Evolutionary conservation across 2,797 vertebrate species (phyloP).

Genomic region (Xerus rutilus): DNA sequence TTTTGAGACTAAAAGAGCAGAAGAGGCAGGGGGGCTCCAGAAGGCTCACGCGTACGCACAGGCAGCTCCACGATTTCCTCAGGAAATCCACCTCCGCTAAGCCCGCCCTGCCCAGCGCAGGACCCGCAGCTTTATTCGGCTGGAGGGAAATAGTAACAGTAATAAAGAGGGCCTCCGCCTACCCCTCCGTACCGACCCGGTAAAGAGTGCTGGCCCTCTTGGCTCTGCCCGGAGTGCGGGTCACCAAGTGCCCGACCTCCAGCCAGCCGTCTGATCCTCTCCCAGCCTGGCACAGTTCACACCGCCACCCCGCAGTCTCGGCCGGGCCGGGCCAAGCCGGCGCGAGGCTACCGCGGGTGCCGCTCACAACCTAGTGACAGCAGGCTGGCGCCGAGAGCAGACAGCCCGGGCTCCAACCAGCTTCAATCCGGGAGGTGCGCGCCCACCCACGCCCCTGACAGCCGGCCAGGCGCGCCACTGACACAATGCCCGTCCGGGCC

Average conservation of each 20-base stretch:
- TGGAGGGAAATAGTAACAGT: not conserved
- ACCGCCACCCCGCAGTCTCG: not conserved
- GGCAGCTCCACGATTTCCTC: slow-evolving; percentile 6
- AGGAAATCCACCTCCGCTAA: slow-evolving; percentile 65
- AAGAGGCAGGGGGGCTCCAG: not conserved
- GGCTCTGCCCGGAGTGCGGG: not conserved
- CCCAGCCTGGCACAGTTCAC: not conserved
- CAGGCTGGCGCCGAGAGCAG: not conserved
- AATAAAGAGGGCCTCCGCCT: not conserved
- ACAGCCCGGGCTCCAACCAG: not conserved
- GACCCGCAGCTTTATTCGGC: not conserved
- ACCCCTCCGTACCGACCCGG: not conserved
- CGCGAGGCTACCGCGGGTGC: not conserved
- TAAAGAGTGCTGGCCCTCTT: not conserved
- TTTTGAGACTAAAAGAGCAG: slow-evolving; percentile 46
- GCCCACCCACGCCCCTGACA: slow-evolving; percentile 53
- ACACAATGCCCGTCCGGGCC: slow-evolving; percentile 61
- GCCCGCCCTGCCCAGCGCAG: slow-evolving; percentile 11
- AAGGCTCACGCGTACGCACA: not conserved
- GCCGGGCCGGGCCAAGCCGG: not conserved
- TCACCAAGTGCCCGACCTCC: not conserved
- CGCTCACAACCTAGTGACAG: slow-evolving; percentile 11
- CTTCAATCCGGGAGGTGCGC: not conserved
- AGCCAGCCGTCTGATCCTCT: not conserved
- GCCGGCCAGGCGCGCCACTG: not conserved